phyloP scores from a whole-genome alignment of 2,113 vertebrate genomes.

The Forbesichthys papilliferus region DNA sequence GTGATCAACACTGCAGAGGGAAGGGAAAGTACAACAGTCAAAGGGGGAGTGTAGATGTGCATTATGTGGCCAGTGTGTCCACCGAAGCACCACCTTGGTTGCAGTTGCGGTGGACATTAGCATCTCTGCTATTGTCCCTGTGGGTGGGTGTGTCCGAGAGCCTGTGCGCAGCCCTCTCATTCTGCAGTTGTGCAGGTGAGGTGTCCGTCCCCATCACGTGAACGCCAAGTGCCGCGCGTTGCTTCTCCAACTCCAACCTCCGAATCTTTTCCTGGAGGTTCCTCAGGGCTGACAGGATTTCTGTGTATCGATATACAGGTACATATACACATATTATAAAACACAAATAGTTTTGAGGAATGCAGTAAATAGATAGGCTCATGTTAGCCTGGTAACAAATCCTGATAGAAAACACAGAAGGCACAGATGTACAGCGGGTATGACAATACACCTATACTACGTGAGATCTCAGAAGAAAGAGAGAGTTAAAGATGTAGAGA shows the following conservation, averaged over 20 bases:
- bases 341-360: not conserved
- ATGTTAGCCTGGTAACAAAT: too few species aligned
- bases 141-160: slow-evolving; percentile 47
- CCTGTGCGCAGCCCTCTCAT: slow-evolving; percentile 70
- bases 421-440: not conserved
- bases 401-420: too few species aligned
- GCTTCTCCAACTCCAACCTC: slow-evolving; percentile 84
- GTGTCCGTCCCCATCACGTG: slow-evolving; percentile 75
- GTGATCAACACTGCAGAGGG: slow-evolving; percentile 77
- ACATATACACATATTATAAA: not conserved
- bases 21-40: not conserved
- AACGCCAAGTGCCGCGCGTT: slow-evolving; percentile 76
- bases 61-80: not conserved
- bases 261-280: slow-evolving; percentile 72
- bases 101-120: slow-evolving; percentile 19
- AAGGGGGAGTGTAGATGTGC: not conserved
- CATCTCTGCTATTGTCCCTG: slow-evolving; percentile 61
- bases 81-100: slow-evolving; percentile 46
- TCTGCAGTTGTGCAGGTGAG: slow-evolving; percentile 69
- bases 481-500: slow-evolving; percentile 29
- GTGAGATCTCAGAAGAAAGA: not conserved
- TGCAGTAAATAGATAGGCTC: not conserved
- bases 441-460: not conserved
- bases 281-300: slow-evolving; percentile 84
- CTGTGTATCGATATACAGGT: slow-evolving; percentile 58